These are phyloP conservation scores for Strongylocentrotus purpuratus DNA, from an alignment of 35 echinoderm and acorn worm genomes.

Conservation along the genomic window DNA sequence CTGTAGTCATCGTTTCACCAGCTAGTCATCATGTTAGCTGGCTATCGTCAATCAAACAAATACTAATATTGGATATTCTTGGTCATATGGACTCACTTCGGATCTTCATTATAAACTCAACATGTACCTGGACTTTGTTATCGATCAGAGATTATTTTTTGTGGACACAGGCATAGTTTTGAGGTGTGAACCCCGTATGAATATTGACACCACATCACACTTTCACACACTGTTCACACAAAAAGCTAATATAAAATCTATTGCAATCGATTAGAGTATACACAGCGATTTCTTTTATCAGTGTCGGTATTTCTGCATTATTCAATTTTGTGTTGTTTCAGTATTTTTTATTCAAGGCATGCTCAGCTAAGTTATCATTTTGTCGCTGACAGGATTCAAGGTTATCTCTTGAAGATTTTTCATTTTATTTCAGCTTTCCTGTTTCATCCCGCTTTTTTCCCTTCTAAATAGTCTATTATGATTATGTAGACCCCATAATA, in stretches of 20 bases:
- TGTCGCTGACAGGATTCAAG: neutral
- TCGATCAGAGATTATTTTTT: neutral
- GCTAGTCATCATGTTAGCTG: too few species aligned
- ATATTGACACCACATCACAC: neutral
- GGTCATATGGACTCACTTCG: neutral
- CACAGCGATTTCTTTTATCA: neutral
- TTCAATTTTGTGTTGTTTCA: neutral
- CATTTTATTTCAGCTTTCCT: neutral
- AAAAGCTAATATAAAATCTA: conserved; percentile 14
- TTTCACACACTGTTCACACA: neutral
- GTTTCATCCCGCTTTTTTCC: too few species aligned
- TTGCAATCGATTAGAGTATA: neutral
- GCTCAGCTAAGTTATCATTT: neutral
- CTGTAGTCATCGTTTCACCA: too few species aligned
- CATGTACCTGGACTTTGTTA: neutral
- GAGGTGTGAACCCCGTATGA: neutral
- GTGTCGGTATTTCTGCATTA: neutral
- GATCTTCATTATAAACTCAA: neutral
- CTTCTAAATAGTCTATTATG: too few species aligned
- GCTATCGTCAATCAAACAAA: neutral
- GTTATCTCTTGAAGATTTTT: neutral
- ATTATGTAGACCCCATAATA: too few species aligned
- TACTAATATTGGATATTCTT: neutral
- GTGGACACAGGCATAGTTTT: neutral
- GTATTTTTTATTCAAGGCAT: neutral